Conservation (phyloP, 2,113 vertebrate genomes). For the Lichenostomus cassidix region DNA sequence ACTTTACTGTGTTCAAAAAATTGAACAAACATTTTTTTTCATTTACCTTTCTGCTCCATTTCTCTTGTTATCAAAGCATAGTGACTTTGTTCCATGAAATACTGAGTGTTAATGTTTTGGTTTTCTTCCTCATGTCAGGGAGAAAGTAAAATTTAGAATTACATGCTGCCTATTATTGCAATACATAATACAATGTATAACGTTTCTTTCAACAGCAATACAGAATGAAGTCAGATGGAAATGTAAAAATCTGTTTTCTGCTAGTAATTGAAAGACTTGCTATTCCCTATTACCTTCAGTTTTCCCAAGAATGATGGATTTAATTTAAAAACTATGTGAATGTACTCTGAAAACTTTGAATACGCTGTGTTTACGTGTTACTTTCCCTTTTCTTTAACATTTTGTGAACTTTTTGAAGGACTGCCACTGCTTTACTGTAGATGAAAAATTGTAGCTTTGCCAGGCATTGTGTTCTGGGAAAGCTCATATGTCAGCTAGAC, state of each 20-base stretch:
- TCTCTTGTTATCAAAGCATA: not conserved
- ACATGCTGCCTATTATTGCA: not conserved
- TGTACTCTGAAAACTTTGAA: not conserved
- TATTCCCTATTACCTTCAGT: not conserved
- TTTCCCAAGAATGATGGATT: not conserved
- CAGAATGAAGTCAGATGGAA: not conserved
- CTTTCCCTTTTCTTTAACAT: not conserved
- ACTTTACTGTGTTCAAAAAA: not conserved
- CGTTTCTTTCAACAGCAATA: not conserved
- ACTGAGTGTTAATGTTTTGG: not conserved
- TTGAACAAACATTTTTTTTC: not conserved
- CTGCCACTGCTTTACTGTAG: not conserved
- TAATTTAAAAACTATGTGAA: not conserved
- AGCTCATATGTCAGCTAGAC: not conserved
- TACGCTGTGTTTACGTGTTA: not conserved
- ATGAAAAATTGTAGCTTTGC: not conserved
- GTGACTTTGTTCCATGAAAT: not conserved
- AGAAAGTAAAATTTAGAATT: not conserved
- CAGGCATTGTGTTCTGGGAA: not conserved
- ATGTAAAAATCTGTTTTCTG: not conserved
- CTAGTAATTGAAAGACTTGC: not conserved
- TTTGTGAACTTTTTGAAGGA: not conserved
- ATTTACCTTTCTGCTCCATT: not conserved
- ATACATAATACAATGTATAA: not conserved
- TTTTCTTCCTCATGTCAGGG: not conserved